Percentiles rank a stretch among this genome's conserved stretches.
These are phyloP conservation scores for Syrrhaptes paradoxus DNA, from an alignment of 2,113 vertebrate genomes.

Conservation along the genomic window DNA sequence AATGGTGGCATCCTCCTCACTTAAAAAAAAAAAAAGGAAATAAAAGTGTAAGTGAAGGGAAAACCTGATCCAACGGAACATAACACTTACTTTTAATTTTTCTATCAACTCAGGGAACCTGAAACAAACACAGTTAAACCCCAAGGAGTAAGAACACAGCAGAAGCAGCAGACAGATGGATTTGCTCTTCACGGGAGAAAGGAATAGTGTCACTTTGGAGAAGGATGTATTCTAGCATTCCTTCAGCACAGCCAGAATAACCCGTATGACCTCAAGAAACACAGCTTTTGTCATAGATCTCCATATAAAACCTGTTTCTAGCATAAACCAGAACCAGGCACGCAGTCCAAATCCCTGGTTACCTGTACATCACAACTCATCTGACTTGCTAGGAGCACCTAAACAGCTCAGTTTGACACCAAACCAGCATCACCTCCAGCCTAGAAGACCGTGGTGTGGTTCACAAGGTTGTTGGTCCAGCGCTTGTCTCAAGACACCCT, in stretches of 20 bases:
- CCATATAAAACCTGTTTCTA: background rate
- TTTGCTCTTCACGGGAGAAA: background rate
- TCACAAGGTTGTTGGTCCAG: background rate
- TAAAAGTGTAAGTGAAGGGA: background rate
- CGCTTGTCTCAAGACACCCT: fast-evolving
- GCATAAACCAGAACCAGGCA: background rate
- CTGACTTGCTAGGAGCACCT: background rate
- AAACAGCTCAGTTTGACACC: fast-evolving
- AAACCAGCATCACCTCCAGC: background rate
- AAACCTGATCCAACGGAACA: background rate
- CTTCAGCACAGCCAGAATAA: background rate
- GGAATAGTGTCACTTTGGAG: background rate
- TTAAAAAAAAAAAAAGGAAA: background rate
- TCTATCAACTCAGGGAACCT: background rate
- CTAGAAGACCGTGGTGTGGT: fast-evolving
- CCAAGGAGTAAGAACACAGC: background rate
- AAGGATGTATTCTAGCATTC: background rate
- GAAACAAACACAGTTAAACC: background rate
- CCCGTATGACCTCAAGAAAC: fast-evolving
- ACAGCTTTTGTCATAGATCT: background rate
- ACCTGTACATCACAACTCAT: background rate
- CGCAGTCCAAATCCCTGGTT: fast-evolving
- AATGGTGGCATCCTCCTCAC: background rate
- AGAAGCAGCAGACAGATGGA: background rate
- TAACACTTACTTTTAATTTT: background rate